Conservation (phyloP, 2,888 invertebrate genomes). For the Melanchra persicariae region DNA sequence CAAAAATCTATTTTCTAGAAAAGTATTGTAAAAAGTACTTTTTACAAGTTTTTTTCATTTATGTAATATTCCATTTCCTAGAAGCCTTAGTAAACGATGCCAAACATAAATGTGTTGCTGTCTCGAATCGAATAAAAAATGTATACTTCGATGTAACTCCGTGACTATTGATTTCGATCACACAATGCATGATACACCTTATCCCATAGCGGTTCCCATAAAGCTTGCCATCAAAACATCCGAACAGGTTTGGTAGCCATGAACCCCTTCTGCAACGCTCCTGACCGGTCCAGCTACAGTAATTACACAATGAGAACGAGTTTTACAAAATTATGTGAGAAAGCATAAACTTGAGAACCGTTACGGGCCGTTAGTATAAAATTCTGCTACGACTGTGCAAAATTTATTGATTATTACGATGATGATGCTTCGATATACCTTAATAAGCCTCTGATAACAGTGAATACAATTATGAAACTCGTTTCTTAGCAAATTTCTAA, state of each 20-base stretch:
- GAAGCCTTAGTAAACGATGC: not conserved
- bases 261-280: conserved; percentile 66
- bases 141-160: not conserved
- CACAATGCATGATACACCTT: conserved; percentile 7
- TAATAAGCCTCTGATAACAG: conserved; percentile 1
- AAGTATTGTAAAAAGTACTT: not conserved
- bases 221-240: conserved; percentile 46
- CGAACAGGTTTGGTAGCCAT: conserved; percentile 59
- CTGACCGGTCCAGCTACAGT: conserved; percentile 74
- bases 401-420: conserved; percentile 37
- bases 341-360: conserved; percentile 70
- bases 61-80: not conserved
- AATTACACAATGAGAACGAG: conserved; percentile 79
- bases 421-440: not conserved
- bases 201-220: conserved; percentile 26
- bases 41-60: too few relatives aligned
- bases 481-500: conserved; percentile 23
- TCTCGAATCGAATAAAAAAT: not conserved
- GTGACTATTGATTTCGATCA: conserved; percentile 17
- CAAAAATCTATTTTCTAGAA: not conserved
- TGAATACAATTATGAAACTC: conserved; percentile 1
- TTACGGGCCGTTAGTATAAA: conserved; percentile 68
- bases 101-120: not conserved
- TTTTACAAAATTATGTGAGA: conserved; percentile 77
- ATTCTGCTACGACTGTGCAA: conserved; percentile 39